Conservation (phyloP, 1,140 invertebrate species). For the Zaprionus lachaisei region DNA sequence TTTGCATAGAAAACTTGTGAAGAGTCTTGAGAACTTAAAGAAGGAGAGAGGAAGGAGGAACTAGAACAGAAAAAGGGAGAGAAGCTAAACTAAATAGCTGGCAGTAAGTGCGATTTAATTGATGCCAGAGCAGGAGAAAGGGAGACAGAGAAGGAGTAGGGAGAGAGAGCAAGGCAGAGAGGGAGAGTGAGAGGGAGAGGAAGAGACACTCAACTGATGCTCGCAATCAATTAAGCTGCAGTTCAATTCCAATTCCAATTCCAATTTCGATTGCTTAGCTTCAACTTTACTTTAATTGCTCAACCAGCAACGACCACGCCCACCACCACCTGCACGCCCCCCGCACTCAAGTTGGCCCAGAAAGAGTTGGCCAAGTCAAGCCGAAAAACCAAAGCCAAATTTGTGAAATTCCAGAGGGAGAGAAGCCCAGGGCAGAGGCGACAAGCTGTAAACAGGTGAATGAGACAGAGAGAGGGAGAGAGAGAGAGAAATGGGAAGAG, state of each 20-base stretch:
- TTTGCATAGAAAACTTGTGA: too few species aligned
- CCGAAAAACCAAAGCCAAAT: slow-evolving; percentile 29
- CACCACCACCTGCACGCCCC: slow-evolving; percentile 12
- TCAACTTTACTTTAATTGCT: slow-evolving; percentile 61
- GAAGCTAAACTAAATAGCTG: neutral
- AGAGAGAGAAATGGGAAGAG: neutral
- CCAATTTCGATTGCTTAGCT: slow-evolving; percentile 46
- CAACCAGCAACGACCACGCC: neutral
- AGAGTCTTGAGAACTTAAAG: neutral
- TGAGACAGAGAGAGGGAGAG: neutral
- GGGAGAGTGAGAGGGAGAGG: neutral
- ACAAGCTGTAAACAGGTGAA: neutral
- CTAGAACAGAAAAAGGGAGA: neutral
- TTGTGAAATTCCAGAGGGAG: slow-evolving; percentile 26
- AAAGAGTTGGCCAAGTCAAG: slow-evolving; percentile 16
- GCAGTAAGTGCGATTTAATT: slow-evolving; percentile 5
- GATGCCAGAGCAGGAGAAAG: neutral
- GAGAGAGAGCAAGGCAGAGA: neutral
- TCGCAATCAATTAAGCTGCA: slow-evolving; percentile 67
- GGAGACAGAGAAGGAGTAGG: neutral
- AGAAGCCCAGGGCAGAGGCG: neutral
- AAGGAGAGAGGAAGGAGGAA: neutral
- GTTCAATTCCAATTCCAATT: slow-evolving; percentile 58
- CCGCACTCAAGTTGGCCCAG: neutral
- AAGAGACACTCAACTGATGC: neutral